Conservation (phyloP, 2,888 invertebrate species). For the Dryobota labecula region DNA sequence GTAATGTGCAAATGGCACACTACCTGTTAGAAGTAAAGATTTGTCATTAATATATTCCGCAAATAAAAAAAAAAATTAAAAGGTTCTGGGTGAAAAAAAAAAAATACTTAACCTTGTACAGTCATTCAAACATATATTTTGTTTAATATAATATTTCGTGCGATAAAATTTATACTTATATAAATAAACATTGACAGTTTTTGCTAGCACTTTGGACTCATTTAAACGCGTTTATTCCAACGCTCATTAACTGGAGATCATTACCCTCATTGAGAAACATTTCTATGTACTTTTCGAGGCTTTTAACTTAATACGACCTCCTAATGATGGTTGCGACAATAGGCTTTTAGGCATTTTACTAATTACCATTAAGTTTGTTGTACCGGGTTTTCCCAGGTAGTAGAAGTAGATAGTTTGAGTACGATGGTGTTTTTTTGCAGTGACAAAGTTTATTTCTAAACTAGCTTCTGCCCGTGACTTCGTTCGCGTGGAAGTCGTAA, state of each 20-base stretch:
- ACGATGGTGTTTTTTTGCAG: neutral
- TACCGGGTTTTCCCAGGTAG: slow-evolving; percentile 2
- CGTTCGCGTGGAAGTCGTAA: too few relatives aligned
- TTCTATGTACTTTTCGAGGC: slow-evolving; percentile 30
- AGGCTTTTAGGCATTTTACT: slow-evolving; percentile 33
- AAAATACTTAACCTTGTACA: neutral
- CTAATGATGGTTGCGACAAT: slow-evolving; percentile 34
- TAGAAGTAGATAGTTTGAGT: neutral
- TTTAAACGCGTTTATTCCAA: slow-evolving; percentile 15
- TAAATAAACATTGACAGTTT: neutral
- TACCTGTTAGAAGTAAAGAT: neutral
- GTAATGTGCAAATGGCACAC: too few relatives aligned
- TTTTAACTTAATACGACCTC: slow-evolving; percentile 26
- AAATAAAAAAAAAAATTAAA: neutral
- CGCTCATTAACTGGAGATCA: slow-evolving; percentile 12
- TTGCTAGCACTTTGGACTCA: slow-evolving; percentile 3
- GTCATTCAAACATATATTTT: neutral
- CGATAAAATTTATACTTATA: neutral
- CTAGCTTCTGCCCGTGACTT: too few relatives aligned
- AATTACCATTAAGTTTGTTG: slow-evolving; percentile 14
- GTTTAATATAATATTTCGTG: neutral
- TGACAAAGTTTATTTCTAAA: too few relatives aligned
- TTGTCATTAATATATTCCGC: neutral
- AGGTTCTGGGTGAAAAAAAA: neutral
- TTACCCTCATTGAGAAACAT: slow-evolving; percentile 24